Evolutionary conservation across 2,113 vertebrate genomes (phyloP).

Genomic region (Corythornis vintsioides): DNA sequence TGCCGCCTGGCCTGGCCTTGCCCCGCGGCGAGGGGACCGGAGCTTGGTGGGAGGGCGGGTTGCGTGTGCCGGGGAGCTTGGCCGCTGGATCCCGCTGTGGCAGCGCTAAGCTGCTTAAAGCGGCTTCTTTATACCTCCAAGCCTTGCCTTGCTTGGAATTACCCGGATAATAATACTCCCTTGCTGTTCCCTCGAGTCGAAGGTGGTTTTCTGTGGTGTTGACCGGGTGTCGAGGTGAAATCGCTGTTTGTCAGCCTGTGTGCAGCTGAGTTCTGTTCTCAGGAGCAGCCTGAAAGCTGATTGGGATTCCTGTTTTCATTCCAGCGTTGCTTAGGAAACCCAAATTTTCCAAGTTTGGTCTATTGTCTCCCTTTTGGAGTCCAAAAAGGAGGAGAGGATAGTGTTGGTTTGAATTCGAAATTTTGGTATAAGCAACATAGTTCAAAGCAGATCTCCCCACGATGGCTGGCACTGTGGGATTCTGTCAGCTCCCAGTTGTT

Average conservation of each 20-base stretch:
- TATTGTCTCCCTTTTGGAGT: neutral
- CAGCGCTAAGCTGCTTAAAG: rapidly evolving
- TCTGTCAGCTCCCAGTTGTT: neutral
- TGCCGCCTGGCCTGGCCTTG: neutral
- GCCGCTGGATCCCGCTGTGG: neutral
- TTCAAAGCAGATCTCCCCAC: rapidly evolving
- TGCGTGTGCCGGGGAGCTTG: too few species aligned
- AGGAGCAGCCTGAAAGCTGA: neutral
- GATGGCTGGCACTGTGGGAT: neutral
- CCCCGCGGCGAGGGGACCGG: neutral
- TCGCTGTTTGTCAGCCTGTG: neutral
- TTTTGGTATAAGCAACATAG: neutral
- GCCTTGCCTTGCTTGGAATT: neutral
- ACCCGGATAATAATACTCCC: too few species aligned
- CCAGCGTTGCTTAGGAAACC: neutral
- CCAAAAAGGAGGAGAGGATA: rapidly evolving
- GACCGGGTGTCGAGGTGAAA: neutral
- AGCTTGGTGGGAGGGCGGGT: neutral
- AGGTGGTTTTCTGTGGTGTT: neutral
- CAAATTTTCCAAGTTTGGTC: neutral
- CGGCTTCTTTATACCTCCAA: rapidly evolving
- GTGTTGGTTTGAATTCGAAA: neutral
- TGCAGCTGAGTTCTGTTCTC: neutral
- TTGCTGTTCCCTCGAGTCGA: too few species aligned
- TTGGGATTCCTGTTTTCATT: neutral